Conservation (phyloP, 2,797 vertebrate species). For the Anisognathus igniventris region DNA sequence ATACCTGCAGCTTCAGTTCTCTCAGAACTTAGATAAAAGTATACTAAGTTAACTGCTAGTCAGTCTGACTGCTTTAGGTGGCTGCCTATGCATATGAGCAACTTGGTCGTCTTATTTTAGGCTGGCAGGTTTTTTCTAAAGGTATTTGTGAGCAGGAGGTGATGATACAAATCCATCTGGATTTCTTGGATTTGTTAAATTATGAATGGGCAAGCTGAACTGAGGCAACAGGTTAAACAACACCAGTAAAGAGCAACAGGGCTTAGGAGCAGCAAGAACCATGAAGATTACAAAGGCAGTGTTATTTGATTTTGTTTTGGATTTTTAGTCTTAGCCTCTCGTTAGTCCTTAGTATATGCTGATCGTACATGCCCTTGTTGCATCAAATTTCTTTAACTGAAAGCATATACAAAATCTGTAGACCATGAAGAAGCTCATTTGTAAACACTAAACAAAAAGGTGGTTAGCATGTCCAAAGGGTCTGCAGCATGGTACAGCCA, state of each 20-base stretch:
- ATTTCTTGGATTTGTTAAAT: background rate
- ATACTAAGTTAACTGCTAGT: background rate
- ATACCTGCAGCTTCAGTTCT: background rate
- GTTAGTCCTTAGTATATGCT: background rate
- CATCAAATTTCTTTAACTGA: background rate
- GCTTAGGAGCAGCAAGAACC: background rate
- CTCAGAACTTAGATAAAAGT: background rate
- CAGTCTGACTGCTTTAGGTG: background rate
- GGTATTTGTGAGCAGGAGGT: background rate
- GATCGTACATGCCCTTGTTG: background rate
- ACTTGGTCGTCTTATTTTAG: background rate
- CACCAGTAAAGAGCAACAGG: background rate
- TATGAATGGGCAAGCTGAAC: background rate
- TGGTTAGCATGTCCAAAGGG: rapidly evolving
- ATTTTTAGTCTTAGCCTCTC: background rate
- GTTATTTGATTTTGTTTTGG: background rate
- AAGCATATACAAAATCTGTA: background rate
- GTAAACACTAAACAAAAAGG: background rate
- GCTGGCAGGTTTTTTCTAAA: background rate
- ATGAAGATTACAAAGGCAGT: background rate
- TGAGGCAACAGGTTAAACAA: background rate
- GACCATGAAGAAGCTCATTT: background rate
- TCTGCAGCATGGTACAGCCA: background rate
- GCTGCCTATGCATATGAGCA: background rate
- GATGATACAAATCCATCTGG: background rate